Evolutionary conservation across 2,113 vertebrate species (phyloP).

Genomic region (Talpa occidentalis): DNA sequence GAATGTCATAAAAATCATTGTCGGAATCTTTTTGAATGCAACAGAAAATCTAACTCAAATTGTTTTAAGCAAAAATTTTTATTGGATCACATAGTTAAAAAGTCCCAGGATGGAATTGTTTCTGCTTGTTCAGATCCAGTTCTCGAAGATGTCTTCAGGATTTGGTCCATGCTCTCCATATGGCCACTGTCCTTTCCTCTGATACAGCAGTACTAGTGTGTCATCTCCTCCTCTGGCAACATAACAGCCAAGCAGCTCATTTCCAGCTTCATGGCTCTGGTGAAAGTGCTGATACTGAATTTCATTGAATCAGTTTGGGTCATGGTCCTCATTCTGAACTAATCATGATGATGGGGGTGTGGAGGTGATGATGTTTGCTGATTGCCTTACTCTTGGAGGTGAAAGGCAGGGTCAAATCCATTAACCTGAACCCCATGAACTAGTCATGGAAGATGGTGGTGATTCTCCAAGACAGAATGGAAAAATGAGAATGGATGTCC

Average conservation of each 20-base stretch:
- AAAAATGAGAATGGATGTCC: neutral
- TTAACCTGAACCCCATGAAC: neutral
- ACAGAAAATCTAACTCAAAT: constrained; percentile 57
- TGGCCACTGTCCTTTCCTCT: neutral
- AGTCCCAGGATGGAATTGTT: neutral
- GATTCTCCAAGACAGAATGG: neutral
- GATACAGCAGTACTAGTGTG: neutral
- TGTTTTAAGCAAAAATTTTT: constrained; percentile 36
- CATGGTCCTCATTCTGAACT: neutral
- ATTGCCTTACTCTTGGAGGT: neutral
- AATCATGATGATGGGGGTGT: no score
- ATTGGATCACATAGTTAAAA: constrained; percentile 25
- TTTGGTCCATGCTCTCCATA: neutral
- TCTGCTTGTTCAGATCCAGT: neutral
- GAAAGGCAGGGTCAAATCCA: neutral
- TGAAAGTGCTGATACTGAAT: neutral
- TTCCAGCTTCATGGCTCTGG: neutral
- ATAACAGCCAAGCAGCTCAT: neutral
- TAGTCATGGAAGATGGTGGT: neutral
- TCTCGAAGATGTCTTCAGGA: constrained; percentile 12
- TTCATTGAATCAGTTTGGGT: neutral
- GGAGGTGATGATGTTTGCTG: neutral
- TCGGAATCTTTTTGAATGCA: neutral
- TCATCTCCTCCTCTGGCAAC: neutral
- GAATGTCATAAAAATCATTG: neutral